phyloP scores from a whole-genome alignment of 2,888 invertebrate genomes.

The Platycheirus rosarum region DNA sequence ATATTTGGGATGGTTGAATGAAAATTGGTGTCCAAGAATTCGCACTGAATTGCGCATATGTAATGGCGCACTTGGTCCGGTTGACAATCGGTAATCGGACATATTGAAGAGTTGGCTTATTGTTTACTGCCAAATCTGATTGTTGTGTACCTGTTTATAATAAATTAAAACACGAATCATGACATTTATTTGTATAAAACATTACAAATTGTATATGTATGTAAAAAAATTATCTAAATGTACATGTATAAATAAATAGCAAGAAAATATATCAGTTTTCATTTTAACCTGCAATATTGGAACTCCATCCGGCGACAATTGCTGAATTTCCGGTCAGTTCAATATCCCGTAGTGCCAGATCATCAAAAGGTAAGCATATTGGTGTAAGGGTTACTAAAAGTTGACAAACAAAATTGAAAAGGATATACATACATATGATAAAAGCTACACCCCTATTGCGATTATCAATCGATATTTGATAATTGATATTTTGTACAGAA shows the following conservation, averaged over 20 bases:
- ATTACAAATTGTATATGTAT: too few species aligned
- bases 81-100: conserved; percentile 82
- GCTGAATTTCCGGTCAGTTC: conserved; percentile 83
- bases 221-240: too few species aligned
- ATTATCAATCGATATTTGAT: too few species aligned
- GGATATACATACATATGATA: too few species aligned
- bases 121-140: conserved; percentile 16
- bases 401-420: conserved; percentile 12
- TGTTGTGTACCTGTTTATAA: conserved; percentile 43
- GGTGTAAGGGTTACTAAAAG: conserved; percentile 80
- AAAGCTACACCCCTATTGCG: too few species aligned
- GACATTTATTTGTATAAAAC: too few species aligned
- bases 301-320: conserved; percentile 90
- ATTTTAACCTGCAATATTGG: conserved; percentile 84
- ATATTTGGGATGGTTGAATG: conserved; percentile 81
- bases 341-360: conserved; percentile 76
- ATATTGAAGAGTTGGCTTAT: conserved; percentile 80
- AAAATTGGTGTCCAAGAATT: conserved; percentile 82
- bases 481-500: too few species aligned
- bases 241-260: too few species aligned
- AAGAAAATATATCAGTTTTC: background rate
- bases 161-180: conserved; percentile 7
- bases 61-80: conserved; percentile 80
- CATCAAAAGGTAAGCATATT: conserved; percentile 84
- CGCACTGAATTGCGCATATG: conserved; percentile 81